A percentile compares a stretch with the other conserved stretches of the same genome.
phyloP scores from a whole-genome alignment of 2,113 vertebrate genomes.

The Gymnorhina tibicen region DNA sequence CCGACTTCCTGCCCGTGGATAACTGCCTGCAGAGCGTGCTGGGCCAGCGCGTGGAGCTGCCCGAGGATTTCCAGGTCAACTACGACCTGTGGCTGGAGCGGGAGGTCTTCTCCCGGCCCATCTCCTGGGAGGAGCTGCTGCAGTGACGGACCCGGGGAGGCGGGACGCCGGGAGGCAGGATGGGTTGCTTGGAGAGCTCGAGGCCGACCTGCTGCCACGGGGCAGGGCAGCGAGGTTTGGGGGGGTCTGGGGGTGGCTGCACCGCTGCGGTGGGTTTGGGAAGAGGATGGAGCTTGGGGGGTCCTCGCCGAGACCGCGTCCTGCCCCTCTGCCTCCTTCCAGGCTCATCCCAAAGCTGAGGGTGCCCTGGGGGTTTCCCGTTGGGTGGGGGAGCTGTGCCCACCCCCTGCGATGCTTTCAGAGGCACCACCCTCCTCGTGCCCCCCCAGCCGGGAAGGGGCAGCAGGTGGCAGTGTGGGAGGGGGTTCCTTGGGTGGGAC shows the following conservation, averaged over 20 bases:
- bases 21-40: conserved; percentile 98
- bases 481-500: not conserved
- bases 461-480: not conserved
- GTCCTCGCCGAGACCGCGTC: accelerated
- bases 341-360: not conserved
- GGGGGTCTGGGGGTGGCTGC: not conserved
- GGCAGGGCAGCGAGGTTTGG: not conserved
- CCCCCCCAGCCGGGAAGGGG: not conserved
- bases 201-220: not conserved
- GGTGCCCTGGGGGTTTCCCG: not conserved
- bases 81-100: conserved; percentile 97
- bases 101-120: conserved; percentile 98
- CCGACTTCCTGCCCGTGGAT: conserved; percentile 93
- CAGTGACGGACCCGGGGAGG: conserved; percentile 69
- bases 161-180: not conserved
- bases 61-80: conserved; percentile 97
- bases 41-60: conserved; percentile 90
- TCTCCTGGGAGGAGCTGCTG: conserved; percentile 97
- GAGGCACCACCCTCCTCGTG: not conserved
- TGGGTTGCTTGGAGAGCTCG: not conserved
- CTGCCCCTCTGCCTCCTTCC: not conserved
- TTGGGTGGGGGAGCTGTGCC: too few species aligned
- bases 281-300: not conserved
- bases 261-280: not conserved
- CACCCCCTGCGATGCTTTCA: accelerated